Evolutionary conservation across 2,797 vertebrate genomes (phyloP).

Genomic region (Cossypha niveicapilla): DNA sequence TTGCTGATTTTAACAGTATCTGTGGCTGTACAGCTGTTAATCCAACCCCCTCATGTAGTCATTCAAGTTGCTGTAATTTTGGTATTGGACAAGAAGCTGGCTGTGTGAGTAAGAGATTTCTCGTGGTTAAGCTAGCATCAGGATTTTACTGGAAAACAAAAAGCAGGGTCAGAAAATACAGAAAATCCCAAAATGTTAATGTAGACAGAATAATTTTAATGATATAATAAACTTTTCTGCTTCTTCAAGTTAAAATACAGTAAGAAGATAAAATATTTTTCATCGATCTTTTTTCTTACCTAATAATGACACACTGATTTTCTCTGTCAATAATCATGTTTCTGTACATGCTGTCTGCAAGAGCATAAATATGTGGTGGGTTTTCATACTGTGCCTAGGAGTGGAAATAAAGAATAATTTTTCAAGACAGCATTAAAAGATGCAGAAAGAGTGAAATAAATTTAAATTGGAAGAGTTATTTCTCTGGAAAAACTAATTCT

Average conservation of each 20-base stretch:
- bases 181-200: not conserved
- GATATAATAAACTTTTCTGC: not conserved
- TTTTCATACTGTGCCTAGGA: slow-evolving; percentile 96
- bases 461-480: not conserved
- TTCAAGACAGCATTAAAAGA: not conserved
- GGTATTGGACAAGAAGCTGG: not conserved
- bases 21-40: not conserved
- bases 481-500: not conserved
- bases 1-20: not conserved
- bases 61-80: not conserved
- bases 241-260: not conserved
- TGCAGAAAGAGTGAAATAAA: not conserved
- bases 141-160: not conserved
- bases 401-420: not conserved
- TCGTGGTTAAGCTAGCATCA: not conserved
- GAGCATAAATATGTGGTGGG: slow-evolving; percentile 96
- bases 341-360: slow-evolving; percentile 97
- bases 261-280: not conserved
- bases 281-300: slow-evolving; percentile 74
- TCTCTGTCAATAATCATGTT: slow-evolving; percentile 99
- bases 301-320: slow-evolving; percentile 99
- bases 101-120: not conserved
- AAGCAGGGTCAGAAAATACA: not conserved
- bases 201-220: not conserved
- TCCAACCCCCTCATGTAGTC: not conserved